Evolutionary conservation across 1,140 invertebrate genomes (phyloP).

Genomic region (Nasonia vitripennis): DNA sequence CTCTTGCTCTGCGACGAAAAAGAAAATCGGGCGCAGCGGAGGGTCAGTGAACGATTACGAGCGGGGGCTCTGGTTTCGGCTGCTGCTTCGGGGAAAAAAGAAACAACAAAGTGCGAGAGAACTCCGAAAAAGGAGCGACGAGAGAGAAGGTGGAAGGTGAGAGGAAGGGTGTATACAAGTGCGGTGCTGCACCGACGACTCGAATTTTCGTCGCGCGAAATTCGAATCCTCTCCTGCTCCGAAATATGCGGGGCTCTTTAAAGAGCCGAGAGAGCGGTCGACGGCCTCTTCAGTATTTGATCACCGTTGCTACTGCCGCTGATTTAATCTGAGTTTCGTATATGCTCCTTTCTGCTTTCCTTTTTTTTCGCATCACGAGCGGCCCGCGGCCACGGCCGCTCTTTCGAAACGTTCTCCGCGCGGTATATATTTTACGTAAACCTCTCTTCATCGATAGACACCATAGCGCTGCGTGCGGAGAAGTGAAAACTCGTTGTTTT

Average conservation of each 20-base stretch:
- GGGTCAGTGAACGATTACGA: constrained; percentile 60
- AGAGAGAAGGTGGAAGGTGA: constrained; percentile 33
- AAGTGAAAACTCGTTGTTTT: neutral
- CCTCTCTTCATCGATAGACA: neutral
- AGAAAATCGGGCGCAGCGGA: neutral
- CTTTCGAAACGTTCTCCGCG: neutral
- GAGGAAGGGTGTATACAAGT: constrained; percentile 53
- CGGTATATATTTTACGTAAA: no score
- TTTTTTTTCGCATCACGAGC: neutral
- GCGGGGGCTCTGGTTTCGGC: constrained; percentile 22
- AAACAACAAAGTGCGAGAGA: constrained; percentile 38
- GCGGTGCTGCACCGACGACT: constrained; percentile 53
- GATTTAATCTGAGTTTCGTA: neutral
- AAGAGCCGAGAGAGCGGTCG: neutral
- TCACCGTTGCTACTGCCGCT: neutral
- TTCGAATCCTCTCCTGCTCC: constrained; percentile 8
- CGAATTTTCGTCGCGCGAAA: constrained; percentile 21
- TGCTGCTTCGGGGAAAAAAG: constrained; percentile 23
- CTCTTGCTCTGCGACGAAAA: neutral
- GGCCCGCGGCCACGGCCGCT: neutral
- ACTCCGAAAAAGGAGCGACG: constrained; percentile 32
- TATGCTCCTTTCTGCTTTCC: neutral
- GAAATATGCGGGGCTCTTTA: constrained; percentile 1
- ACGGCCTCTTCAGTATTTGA: neutral
- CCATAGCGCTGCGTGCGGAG: no score